Base-by-base conservation (phyloP, 2,797 vertebrate species). In the Chelmon rostratus region DNA sequence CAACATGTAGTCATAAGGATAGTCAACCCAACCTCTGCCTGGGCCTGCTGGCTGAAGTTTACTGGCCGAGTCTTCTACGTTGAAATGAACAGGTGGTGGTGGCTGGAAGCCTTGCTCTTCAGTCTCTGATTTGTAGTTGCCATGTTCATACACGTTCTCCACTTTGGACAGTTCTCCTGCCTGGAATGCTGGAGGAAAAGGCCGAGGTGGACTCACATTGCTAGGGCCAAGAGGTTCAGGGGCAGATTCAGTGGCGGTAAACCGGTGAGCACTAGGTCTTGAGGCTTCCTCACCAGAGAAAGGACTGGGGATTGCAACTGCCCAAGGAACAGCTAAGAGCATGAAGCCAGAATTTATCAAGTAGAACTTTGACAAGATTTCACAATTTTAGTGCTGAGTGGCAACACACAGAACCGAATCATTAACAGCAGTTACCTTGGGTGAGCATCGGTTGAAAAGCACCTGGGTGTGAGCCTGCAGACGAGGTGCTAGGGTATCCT, bases 51-150 rank as follows among this genome's bases (percentile, higher is more conserved):
- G n/a, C 37, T 21, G 46, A 25, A 3, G 1, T 11, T 18, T 1
- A 1, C 10, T 2, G 8, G 8, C 9, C 5, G 6, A 18, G 2
- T 4, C 18, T 8, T 4, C 16, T n/a, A 1, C 9, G 12, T 1
- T 2, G 1, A 0, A 2, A 19, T 7, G 15, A 8, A 12, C 57
- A n/a, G 44, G 19, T 21, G 40, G 78, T 4, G 16, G 33, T 16
- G 8, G 25, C 4, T 6, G 31, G 40, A 23, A 33, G 1, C 19
- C 49, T 35, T 61, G 21, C 0, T 64, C 63, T 35, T 86, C 62
- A 0, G 54, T 76, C 75, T 90, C 88, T 2, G 56, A 61, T 11
- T 90, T 23, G 0, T 25, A 65, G 46, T 69, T 33, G 3, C 87
- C 86, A 6, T 68, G 57, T 35, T 89, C 84, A 3, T 21, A 73